Percentiles rank a stretch among this genome's conserved stretches.
Conservation (phyloP, 2,113 vertebrate genomes). For the Xenopus borealis region DNA sequence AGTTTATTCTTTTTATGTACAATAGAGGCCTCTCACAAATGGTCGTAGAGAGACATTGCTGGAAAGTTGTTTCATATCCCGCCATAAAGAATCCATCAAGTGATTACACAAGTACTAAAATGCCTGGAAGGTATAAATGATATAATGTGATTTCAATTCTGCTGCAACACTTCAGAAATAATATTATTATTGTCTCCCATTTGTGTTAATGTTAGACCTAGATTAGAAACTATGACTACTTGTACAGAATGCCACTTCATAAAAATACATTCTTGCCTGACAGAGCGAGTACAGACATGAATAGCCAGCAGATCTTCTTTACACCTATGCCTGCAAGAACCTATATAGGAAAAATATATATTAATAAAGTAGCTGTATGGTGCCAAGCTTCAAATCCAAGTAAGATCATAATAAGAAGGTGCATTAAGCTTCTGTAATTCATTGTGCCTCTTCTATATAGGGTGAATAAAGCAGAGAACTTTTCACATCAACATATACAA, state of each 20-base stretch:
- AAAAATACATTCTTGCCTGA: conserved; percentile 7
- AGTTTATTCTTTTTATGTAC: conserved; percentile 5
- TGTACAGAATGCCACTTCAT: conserved; percentile 10
- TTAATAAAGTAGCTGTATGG: too few species aligned
- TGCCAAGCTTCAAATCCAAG: too few species aligned
- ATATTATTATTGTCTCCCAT: conserved; percentile 35
- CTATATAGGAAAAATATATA: too few species aligned
- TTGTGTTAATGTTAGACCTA: conserved; percentile 32
- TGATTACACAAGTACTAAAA: conserved; percentile 42
- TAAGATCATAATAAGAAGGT: too few species aligned
- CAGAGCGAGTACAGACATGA: too few species aligned
- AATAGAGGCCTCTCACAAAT: conserved; percentile 10
- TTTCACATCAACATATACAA: too few species aligned
- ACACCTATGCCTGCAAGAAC: background rate
- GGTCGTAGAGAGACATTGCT: conserved; percentile 8
- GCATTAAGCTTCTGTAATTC: too few species aligned
- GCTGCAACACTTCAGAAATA: conserved; percentile 13
- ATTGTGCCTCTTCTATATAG: too few species aligned
- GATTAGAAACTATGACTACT: conserved; percentile 35
- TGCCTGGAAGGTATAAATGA: conserved; percentile 39
- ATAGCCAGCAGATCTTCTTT: background rate
- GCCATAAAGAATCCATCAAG: conserved; percentile 38
- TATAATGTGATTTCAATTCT: conserved; percentile 36
- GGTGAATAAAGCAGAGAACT: too few species aligned
- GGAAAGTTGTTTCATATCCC: conserved; percentile 28